These are phyloP conservation scores for Harpegnathos saltator DNA, from an alignment of 1,140 invertebrate species.

Conservation along the genomic window DNA sequence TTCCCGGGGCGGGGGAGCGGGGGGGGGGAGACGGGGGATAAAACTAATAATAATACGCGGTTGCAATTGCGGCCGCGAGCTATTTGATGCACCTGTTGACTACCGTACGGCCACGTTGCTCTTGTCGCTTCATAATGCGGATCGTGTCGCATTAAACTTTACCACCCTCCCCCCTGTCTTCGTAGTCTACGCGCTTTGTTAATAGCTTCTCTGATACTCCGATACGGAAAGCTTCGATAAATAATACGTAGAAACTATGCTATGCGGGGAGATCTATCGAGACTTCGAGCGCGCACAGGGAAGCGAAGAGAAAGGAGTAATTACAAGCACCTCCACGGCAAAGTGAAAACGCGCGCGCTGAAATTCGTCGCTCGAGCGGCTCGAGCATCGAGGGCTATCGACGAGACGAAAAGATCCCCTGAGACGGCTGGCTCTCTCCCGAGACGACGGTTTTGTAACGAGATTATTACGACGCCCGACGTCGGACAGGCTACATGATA, in stretches of 20 bases:
- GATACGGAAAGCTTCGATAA: background rate
- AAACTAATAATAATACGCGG: background rate
- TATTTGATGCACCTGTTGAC: conserved; percentile 41
- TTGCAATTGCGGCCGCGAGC: background rate
- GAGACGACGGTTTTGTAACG: conserved; percentile 13
- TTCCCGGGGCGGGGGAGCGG: no score
- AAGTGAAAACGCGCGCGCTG: no score
- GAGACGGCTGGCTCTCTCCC: background rate
- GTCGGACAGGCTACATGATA: background rate
- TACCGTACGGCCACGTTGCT: background rate
- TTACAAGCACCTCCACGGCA: no score
- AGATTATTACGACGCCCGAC: conserved; percentile 1
- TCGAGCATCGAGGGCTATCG: background rate
- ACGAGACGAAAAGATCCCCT: conserved; percentile 12
- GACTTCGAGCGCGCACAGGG: background rate
- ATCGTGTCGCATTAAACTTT: conserved; percentile 31
- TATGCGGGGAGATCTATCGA: background rate
- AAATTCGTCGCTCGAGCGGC: no score
- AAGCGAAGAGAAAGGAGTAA: background rate
- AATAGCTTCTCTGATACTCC: background rate
- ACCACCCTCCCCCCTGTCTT: background rate
- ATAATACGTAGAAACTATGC: conserved; percentile 28
- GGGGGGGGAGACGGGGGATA: no score
- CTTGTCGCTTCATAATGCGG: conserved; percentile 1
- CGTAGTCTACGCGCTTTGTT: background rate